phyloP scores from a whole-genome alignment of 2,888 invertebrate species.

The Pollenia labialis region DNA sequence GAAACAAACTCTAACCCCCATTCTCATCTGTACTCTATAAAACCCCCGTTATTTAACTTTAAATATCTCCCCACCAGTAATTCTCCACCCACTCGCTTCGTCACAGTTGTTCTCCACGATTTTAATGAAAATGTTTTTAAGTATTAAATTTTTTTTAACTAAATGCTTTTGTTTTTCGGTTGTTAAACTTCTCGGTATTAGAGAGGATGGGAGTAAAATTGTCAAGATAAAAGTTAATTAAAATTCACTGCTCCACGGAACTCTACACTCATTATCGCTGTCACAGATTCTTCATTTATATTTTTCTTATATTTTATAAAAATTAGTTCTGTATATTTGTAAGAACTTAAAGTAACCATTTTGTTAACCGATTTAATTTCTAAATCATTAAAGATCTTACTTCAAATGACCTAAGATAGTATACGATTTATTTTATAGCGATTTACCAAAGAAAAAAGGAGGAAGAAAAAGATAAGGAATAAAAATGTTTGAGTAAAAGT shows the following conservation, averaged over 20 bases:
- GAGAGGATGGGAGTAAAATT: slow-evolving; percentile 8
- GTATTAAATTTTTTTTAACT: background rate
- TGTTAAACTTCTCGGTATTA: slow-evolving; percentile 3
- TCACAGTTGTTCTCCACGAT: slow-evolving; percentile 19
- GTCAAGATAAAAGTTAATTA: slow-evolving; percentile 58
- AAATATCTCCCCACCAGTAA: background rate
- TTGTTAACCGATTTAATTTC: background rate
- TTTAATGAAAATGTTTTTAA: slow-evolving; percentile 9
- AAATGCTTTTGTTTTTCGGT: background rate
- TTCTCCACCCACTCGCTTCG: background rate
- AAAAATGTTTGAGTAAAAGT: too few relatives aligned
- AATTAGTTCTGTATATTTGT: background rate
- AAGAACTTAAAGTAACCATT: background rate
- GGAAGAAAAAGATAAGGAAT: too few relatives aligned
- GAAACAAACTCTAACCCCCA: too few relatives aligned
- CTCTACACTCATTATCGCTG: background rate
- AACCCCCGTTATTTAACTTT: background rate
- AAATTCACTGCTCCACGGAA: background rate
- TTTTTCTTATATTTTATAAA: background rate
- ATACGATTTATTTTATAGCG: too few relatives aligned
- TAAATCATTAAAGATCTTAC: background rate
- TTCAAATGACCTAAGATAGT: background rate
- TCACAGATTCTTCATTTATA: slow-evolving; percentile 4
- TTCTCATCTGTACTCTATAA: background rate
- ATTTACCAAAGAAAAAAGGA: too few relatives aligned